These are phyloP conservation scores for Melanotus villosus DNA, from an alignment of 2,888 invertebrate species.

Conservation along the genomic window DNA sequence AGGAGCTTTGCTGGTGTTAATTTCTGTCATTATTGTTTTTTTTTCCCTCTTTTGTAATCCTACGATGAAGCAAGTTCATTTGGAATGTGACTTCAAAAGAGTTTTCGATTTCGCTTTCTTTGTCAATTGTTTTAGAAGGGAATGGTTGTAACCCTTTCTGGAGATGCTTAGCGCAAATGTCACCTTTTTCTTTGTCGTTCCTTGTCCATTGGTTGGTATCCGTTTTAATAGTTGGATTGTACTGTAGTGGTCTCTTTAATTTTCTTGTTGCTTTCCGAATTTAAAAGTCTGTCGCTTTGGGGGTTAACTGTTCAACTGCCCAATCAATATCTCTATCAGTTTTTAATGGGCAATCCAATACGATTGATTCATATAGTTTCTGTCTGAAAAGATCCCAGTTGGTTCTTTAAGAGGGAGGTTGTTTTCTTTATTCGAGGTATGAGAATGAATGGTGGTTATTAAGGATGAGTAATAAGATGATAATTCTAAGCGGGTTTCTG, in stretches of 20 bases:
- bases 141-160: not conserved
- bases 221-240: conserved; percentile 9
- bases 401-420: not conserved
- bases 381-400: not conserved
- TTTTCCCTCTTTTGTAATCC: not conserved
- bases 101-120: conserved; percentile 14
- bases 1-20: conserved; percentile 11
- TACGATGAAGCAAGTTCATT: not conserved
- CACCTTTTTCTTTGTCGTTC: conserved; percentile 14
- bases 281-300: conserved; percentile 12
- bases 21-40: conserved; percentile 4
- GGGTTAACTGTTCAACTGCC: not conserved
- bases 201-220: conserved; percentile 4
- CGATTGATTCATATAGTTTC: not conserved
- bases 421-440: conserved; percentile 1
- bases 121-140: conserved; percentile 6
- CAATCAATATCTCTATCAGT: not conserved
- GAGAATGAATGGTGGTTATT: conserved; percentile 1
- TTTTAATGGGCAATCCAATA: conserved; percentile 3
- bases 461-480: not conserved
- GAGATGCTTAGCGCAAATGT: not conserved
- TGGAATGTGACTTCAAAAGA: not conserved
- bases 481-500: not conserved
- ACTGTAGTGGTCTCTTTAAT: not conserved
- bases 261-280: conserved; percentile 17